Percentiles rank a stretch among this genome's conserved stretches.
phyloP scores from a whole-genome alignment of 2,113 vertebrate species.

The Pica pica region DNA sequence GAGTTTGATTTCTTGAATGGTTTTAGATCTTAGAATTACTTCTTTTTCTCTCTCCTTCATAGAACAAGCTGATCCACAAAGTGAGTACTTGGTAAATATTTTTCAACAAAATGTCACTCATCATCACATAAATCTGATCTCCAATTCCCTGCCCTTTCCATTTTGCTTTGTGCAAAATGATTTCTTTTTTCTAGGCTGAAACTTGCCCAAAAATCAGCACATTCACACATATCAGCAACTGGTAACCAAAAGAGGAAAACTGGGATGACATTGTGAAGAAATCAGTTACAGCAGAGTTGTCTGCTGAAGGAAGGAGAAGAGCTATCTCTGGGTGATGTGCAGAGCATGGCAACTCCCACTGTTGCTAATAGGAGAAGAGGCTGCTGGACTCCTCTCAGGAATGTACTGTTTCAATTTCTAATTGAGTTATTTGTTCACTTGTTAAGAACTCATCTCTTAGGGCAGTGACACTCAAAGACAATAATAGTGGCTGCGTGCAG shows the following conservation, averaged over 20 bases:
- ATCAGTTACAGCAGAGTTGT: not conserved
- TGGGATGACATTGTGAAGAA: not conserved
- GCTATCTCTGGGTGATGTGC: accelerated
- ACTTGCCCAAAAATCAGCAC: not conserved
- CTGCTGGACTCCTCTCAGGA: not conserved
- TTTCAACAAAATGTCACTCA: not conserved
- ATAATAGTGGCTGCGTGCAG: not conserved
- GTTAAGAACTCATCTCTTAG: not conserved
- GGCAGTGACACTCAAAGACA: not conserved
- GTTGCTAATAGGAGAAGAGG: not conserved
- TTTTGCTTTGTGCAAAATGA: not conserved
- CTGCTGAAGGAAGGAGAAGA: not conserved
- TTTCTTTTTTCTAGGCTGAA: not conserved
- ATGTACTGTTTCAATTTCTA: slow-evolving; percentile 25
- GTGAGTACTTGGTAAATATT: not conserved
- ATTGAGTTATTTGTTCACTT: slow-evolving; percentile 27
- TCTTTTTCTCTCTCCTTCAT: not conserved
- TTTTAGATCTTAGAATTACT: not conserved
- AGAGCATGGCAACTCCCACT: not conserved
- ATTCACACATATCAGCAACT: not conserved
- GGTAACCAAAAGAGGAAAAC: not conserved
- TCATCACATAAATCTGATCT: not conserved
- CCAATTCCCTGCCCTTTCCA: not conserved
- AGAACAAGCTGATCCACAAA: not conserved
- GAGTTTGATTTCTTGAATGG: not conserved